Evolutionary conservation across 2,888 invertebrate genomes (phyloP), one percentile per base, ranked within the genome.

Genomic region (Xestia xanthographa): DNA sequence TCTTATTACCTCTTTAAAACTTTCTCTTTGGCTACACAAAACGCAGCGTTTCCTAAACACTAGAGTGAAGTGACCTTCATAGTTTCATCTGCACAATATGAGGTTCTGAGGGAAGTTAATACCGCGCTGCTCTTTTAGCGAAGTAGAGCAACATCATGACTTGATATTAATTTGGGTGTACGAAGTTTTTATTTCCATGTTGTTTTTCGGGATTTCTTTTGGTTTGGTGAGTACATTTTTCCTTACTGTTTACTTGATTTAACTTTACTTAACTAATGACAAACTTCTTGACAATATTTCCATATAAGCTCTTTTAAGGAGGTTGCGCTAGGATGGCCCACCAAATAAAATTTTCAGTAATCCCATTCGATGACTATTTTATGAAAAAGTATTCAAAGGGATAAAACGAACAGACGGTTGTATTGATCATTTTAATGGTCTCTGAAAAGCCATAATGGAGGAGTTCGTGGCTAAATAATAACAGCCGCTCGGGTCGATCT

Each of bases 81-180:
- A 29, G 34, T 79, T 74, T 79, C 60, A 79, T 73, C 63, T 66
- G 48, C 60, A 75, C 60, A 66, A 69, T 75, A 80, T 75, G 66
- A 65, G 45, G 17, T 53, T 41, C n/a, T 14, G 66, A 66, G 48
- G n/a, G 26, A 79, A 74, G 60, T 69, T 79, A 74, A 69, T 79
- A 74, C 5, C 34, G 5, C 34, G 34, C 4, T 60, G 58, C 26
- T 79, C 65, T 79, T 79, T 73, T 43, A 34, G 38, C 29, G 41
- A 69, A 66, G 65, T 68, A 43, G 38, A 41, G 56, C 43, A 41
- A 53, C 56, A 45, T 68, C 26, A 48, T 62, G 22, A 45, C 22
- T 43, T 48, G 43, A 69, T 41, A 53, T 79, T 48, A 41, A 65
- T 45, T 60, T 48, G n/a, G 26, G 56, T 29, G 38, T 14, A n/a